Evolutionary conservation across 2,888 invertebrate species (phyloP).

Genomic region (Spodoptera littoralis): DNA sequence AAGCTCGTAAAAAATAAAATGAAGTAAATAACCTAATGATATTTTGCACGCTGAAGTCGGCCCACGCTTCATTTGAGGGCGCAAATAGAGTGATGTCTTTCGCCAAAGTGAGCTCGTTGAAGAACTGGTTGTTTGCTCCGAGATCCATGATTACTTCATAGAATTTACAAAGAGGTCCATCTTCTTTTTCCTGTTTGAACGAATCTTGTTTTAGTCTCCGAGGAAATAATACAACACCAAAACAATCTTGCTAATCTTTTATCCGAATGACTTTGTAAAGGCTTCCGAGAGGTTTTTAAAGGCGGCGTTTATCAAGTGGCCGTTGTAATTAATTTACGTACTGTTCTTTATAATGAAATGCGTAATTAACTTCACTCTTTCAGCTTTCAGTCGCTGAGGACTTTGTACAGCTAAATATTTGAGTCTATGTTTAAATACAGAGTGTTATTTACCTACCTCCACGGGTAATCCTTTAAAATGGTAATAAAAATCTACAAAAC

Average conservation of each 20-base stretch:
- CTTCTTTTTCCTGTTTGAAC: constrained; percentile 80
- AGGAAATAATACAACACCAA: constrained; percentile 33
- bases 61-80: constrained; percentile 96
- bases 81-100: constrained; percentile 95
- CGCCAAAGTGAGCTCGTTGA: constrained; percentile 91
- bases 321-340: constrained; percentile 54
- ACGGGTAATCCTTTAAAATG: constrained; percentile 37
- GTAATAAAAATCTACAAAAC: constrained; percentile 39
- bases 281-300: constrained; percentile 46
- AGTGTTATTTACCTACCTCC: constrained; percentile 59
- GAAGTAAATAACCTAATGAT: constrained; percentile 87
- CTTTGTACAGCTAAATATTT: constrained; percentile 41
- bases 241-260: constrained; percentile 45
- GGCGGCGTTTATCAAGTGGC: constrained; percentile 51
- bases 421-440: constrained; percentile 46
- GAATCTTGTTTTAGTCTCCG: constrained; percentile 39
- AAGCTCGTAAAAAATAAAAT: constrained; percentile 34
- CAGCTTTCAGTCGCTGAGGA: constrained; percentile 41
- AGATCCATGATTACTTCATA: constrained; percentile 94
- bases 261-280: constrained; percentile 40
- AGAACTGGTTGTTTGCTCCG: constrained; percentile 91
- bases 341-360: constrained; percentile 53
- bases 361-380: constrained; percentile 52
- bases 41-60: constrained; percentile 92
- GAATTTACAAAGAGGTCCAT: constrained; percentile 93